Evolutionary conservation across 2,888 invertebrate species (phyloP), one percentile per base, ranked within the genome.

Genomic region (Hesperia comma): DNA sequence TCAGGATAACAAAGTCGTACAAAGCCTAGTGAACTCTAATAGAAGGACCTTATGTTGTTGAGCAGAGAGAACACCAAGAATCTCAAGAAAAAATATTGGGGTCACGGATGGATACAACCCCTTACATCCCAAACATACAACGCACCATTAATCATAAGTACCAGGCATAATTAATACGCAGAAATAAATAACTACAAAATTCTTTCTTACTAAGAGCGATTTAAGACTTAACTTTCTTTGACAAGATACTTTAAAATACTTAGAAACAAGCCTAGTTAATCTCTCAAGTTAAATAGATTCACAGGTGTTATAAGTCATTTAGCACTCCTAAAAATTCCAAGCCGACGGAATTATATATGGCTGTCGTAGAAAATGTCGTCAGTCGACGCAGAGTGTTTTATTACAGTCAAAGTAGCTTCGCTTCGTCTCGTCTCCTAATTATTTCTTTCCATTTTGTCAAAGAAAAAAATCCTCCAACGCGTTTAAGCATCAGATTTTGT

Each of bases 391-490:
- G 76, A 83, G 87, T 90, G 84, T 90, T 90, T 91, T 90, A 90
- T 90, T 90, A 87, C 89, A 77, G 71, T 71, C 75, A 70, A 78
- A 77, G 76, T 74, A 74, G 81, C 79, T 75, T 72, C 80, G 86
- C 81, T 77, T 80, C 88, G 84, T 77, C 85, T 88, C 87, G 75
- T 81, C 79, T 83, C 85, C 87, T 90, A 90, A 91, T 91, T 91
- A 91, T 90, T 89, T 86, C 81, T 84, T 82, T 85, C 84, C 81
- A 81, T 88, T 89, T 82, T 80, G 80, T 81, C 75, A 77, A 79
- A 76, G 79, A 88, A 86, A 85, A 87, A 85, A 82, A 81, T 73
- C 73, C 72, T 75, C 75, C 74, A 71, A 77, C 82, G 80, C 82
- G 81, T 80, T 83, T 79, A 81, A 83, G 88, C 86, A 78, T 90